A percentile compares a stretch with the other conserved stretches of the same genome.
Conservation (phyloP, 2,797 vertebrate species). For the Streptopelia turtur region DNA sequence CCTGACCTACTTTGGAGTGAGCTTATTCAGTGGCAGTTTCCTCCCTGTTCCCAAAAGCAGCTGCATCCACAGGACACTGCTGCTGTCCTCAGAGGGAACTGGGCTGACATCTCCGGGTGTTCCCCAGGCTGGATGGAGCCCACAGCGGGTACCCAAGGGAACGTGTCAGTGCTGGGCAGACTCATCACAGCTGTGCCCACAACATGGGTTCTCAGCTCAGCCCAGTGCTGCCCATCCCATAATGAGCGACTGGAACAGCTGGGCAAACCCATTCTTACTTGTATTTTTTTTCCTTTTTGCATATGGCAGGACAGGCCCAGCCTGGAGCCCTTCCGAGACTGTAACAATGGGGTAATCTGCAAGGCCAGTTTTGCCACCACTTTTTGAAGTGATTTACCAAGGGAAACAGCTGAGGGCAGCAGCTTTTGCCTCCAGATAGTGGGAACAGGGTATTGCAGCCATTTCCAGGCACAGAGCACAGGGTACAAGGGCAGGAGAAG, state of each 20-base stretch:
- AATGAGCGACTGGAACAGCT: not conserved
- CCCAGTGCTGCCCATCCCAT: not conserved
- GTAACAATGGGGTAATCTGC: not conserved
- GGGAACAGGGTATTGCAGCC: not conserved
- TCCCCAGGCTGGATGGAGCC: not conserved
- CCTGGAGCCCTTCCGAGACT: not conserved
- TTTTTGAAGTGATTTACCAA: not conserved
- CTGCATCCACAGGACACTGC: not conserved
- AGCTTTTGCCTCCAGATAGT: not conserved
- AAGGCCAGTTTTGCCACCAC: not conserved
- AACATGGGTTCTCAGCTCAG: not conserved
- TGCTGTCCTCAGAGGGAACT: not conserved
- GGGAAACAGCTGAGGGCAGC: not conserved
- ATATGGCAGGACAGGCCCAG: not conserved
- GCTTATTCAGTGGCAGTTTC: not conserved
- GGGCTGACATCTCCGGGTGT: not conserved
- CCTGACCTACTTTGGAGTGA: slow-evolving; percentile 10
- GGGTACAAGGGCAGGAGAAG: not conserved
- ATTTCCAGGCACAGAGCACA: not conserved
- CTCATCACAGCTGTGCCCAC: not conserved
- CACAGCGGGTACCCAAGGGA: not conserved
- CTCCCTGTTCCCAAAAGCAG: not conserved
- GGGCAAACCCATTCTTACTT: not conserved
- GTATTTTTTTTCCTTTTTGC: not conserved
- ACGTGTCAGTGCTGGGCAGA: not conserved